phyloP scores from a whole-genome alignment of 1,140 invertebrate genomes.

The Drosophila mojavensis region DNA sequence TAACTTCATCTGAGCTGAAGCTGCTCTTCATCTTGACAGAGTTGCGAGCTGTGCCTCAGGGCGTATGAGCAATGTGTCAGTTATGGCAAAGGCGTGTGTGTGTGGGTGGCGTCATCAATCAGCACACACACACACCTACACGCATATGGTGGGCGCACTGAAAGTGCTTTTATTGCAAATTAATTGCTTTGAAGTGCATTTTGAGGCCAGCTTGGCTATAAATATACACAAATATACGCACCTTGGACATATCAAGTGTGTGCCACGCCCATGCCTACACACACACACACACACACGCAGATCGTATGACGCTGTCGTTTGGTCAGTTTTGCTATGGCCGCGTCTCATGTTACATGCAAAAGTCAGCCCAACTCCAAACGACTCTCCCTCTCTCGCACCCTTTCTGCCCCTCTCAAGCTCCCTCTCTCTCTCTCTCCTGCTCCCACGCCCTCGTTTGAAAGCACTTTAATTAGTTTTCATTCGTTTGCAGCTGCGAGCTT shows the following conservation, averaged over 20 bases:
- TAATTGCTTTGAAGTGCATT: constrained; percentile 78
- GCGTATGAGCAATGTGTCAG: constrained; percentile 39
- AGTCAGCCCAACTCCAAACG: neutral
- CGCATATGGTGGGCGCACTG: neutral
- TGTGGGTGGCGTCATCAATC: constrained; percentile 52
- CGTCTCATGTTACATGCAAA: constrained; percentile 36
- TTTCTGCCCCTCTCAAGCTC: neutral
- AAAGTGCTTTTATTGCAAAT: constrained; percentile 79
- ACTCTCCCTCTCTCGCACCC: neutral
- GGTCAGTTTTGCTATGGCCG: constrained; percentile 32
- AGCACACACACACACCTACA: neutral
- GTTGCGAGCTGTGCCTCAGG: neutral
- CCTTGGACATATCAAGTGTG: neutral
- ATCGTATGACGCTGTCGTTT: constrained; percentile 63
- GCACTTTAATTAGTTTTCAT: constrained; percentile 71
- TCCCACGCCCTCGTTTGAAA: neutral
- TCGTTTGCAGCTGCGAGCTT: constrained; percentile 7
- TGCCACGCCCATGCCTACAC: constrained; percentile 8
- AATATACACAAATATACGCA: constrained; percentile 24
- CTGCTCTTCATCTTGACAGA: too few species aligned
- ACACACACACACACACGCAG: constrained; percentile 7
- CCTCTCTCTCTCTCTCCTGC: neutral
- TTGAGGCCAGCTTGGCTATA: constrained; percentile 37
- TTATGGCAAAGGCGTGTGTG: constrained; percentile 1
- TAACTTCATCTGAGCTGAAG: too few species aligned